Base-by-base conservation (phyloP, 2,888 invertebrate species). In the Morpho helenor region DNA sequence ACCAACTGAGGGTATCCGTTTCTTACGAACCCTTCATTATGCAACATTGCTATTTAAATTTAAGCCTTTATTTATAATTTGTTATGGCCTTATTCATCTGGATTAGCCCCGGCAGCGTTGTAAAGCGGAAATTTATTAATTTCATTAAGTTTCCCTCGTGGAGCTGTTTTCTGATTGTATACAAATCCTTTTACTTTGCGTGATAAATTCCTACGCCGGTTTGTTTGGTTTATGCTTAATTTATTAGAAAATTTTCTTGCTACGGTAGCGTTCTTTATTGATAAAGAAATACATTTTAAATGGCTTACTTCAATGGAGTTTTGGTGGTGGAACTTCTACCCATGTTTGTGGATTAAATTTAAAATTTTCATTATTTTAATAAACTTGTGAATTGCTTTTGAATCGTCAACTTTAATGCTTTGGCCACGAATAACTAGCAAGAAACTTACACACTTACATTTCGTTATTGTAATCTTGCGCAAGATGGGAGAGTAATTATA, bases 71-170 rank as follows among this genome's bases (percentile, higher is more conserved):
- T 66, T 66, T 66, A 66, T 62, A 61, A 59, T 60, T 61, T 61
- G 54, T 54, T 58, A 39, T 56, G 49, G 56, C 53, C 56, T 54
- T 57, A 57, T 67, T 67, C 63, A 63, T 68, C 67, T 61, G 64
- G 66, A 65, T 67, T 66, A 66, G 57, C 56, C 56, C 61, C 61
- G 46, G 65, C 49, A 56, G 56, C 53, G 57, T 46, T 56, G 60
- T 52, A 55, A 50, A 46, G 55, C 59, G 60, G 52, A 61, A 64
- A 66, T 67, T 68, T 67, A 68, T 68, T 68, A 68, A 68, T 66
- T 68, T 65, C 63, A 66, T 66, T 64, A 66, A 66, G 56, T 61
- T 50, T 48, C 46, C 40, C 52, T 48, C 48, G 44, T 55, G 50
- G 43, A 52, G 62, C 59, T 63, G 65, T 65, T 65, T 66, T 65